Evolutionary conservation across 2,888 invertebrate genomes (phyloP), one percentile per base, ranked within the genome.

Genomic region (Serrognathus titanus): DNA sequence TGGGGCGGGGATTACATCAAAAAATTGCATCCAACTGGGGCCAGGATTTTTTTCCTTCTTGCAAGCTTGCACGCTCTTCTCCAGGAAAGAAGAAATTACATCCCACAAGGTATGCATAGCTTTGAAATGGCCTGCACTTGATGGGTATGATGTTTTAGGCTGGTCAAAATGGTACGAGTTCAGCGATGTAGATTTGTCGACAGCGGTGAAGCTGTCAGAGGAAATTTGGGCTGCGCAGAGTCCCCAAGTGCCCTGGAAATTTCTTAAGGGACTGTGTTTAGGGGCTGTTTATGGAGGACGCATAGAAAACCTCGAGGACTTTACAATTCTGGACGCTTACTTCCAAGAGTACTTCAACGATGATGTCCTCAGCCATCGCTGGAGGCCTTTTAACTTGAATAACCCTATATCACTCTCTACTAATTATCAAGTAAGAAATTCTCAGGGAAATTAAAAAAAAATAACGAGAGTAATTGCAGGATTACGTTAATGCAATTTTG

Each of bases 141-240:
- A 43, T 43, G 43, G 24, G 24, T 6, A 7, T 20, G 8, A 41
- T 43, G 73, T 78, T 53, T 69, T 73, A 71, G 91, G 94, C 0
- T 95, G 94, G 94, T 89, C 89, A 1, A 91, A 89, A 71, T 86
- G 85, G 72, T 95, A 96, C 76, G 94, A 95, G 71, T 95, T 95
- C 77, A 89, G 88, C 51, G 87, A 89, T 66, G 83, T 89, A 0
- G 95, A 95, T 75, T 79, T 94, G 1, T 82, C 86, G 50, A 89
- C 91, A 3, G 90, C 89, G 1, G 80, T 86, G 39, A 86, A 87
- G 60, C 79, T 89, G 41, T 80, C 83, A 0, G 76, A 76, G 57
- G 74, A 77, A 49, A 55, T 76, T 52, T 75, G 75, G 74, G 70
- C 71, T 59, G 67, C 60, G 53, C 71, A 79, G 41, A 78, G 66